Conservation (phyloP, 2,113 vertebrate species). For the Pyxicephalus adspersus region DNA sequence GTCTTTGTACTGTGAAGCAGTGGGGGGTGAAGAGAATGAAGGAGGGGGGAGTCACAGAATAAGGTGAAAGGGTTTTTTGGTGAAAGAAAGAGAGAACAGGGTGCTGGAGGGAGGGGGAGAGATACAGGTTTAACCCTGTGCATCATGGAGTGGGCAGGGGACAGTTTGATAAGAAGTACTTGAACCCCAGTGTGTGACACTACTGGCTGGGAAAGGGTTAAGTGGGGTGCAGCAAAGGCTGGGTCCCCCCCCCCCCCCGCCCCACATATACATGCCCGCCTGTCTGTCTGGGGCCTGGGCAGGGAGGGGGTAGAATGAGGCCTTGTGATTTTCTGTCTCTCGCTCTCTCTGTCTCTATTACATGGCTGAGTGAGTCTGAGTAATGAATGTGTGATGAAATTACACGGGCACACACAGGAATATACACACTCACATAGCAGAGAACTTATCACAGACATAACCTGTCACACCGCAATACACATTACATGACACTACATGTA, state of each 20-base stretch:
- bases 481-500: not conserved
- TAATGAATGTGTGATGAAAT: slow-evolving; percentile 58
- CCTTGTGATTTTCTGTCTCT: slow-evolving; percentile 58
- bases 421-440: slow-evolving; percentile 44
- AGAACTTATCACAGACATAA: slow-evolving; percentile 12
- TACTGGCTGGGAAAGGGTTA: slow-evolving; percentile 40
- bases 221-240: slow-evolving; percentile 53
- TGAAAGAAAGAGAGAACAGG: slow-evolving; percentile 52
- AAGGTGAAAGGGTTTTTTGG: slow-evolving; percentile 56
- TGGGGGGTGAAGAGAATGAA: slow-evolving; percentile 50
- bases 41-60: slow-evolving; percentile 53
- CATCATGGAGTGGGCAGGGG: slow-evolving; percentile 12
- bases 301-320: slow-evolving; percentile 57
- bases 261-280: slow-evolving; percentile 53
- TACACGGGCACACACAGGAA: slow-evolving; percentile 49
- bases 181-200: slow-evolving; percentile 25
- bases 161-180: slow-evolving; percentile 17
- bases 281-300: slow-evolving; percentile 57
- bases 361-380: slow-evolving; percentile 57
- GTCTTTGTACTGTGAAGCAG: slow-evolving; percentile 56
- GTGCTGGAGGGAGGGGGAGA: slow-evolving; percentile 41
- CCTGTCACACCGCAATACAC: slow-evolving; percentile 1
- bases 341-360: slow-evolving; percentile 58
- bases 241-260: slow-evolving; percentile 44
- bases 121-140: slow-evolving; percentile 48